Evolutionary conservation across 2,888 invertebrate species (phyloP), one percentile per base, ranked within the genome.

Genomic region (Melieria crassipennis): DNA sequence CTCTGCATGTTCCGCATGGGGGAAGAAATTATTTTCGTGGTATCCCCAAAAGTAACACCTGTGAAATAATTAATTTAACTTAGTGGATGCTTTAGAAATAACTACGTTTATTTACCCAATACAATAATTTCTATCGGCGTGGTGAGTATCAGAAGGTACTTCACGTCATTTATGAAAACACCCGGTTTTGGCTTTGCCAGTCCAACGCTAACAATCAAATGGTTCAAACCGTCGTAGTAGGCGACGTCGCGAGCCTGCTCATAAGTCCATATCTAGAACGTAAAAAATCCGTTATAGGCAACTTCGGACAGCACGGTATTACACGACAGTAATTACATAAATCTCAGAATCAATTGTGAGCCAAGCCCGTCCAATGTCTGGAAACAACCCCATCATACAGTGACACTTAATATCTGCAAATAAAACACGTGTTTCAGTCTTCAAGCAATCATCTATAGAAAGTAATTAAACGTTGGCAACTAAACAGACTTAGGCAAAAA

Each of bases 331-430:
- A 65, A 78, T 77, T 50, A 98, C 91, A 88, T 97, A 99, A 79
- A 99, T 94, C 88, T 98, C 97, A 80, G 96, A 97, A 85, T 99
- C 99, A 78, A 99, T 96, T 5, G 97, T 96, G 69, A 99, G 88
- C 98, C 98, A 99, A 0, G 98, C 98, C 82, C 99, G 89, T 69
- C 93, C 94, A 77, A 99, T 97, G 86, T 97, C 97, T 71, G 98
- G 94, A 88, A 99, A 98, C 7, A 99, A 88, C 4, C 99, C 99
- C 96, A 99, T 98, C 89, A 95, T 92, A 84, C 96, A 98, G 83
- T 97, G 95, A 78, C 95, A 96, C 87, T 97, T 97, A 90, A 98
- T 95, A 88, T 96, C 97, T 97, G 85, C 75, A 79, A n/a, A 52
- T 5, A 52, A 16, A 16, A 58, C 46, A 46, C 42, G 42, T 47